These are phyloP conservation scores for Menidia menidia DNA, from an alignment of 2,797 vertebrate species.

Conservation along the genomic window DNA sequence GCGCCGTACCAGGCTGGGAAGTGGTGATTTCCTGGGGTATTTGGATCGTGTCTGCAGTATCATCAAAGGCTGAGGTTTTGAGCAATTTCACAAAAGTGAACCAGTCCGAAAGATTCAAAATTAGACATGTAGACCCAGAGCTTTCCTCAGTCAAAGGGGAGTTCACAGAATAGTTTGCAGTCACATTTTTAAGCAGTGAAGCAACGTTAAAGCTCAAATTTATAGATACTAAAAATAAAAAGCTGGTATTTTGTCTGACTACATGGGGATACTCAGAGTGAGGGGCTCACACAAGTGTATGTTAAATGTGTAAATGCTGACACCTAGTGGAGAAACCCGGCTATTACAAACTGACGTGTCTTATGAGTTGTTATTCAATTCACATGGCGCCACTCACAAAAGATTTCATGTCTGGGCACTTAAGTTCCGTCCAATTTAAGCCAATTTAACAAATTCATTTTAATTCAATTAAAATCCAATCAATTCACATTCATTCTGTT, in stretches of 20 bases:
- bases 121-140: constrained; percentile 1
- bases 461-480: too few species aligned
- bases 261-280: background rate
- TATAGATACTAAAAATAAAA: too few species aligned
- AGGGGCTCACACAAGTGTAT: too few species aligned
- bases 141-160: background rate
- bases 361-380: background rate
- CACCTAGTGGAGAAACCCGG: constrained; percentile 29
- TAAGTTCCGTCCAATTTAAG: too few species aligned
- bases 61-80: constrained; percentile 15
- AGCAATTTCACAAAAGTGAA: background rate
- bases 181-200: background rate
- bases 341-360: constrained; percentile 10
- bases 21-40: constrained; percentile 44
- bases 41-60: constrained; percentile 26
- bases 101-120: background rate
- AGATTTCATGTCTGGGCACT: background rate
- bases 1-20: constrained; percentile 64
- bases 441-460: too few species aligned
- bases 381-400: background rate
- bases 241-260: background rate
- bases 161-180: background rate
- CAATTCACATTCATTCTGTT: too few species aligned
- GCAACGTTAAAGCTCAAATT: background rate
- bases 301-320: constrained; percentile 4